Conservation (phyloP, 2,113 vertebrate genomes). For the Orientallactaga bullata region DNA sequence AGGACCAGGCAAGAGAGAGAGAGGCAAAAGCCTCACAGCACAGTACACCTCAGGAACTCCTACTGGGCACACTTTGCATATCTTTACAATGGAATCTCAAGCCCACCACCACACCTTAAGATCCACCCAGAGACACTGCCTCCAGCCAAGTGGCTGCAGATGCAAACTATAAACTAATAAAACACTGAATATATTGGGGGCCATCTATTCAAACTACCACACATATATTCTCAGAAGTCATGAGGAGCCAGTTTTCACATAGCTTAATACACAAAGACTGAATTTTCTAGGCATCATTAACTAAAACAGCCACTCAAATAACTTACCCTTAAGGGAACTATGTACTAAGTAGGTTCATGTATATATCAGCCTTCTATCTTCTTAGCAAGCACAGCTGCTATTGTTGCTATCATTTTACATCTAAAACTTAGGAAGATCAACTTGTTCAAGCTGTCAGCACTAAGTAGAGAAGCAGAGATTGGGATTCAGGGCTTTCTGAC, state of each 20-base stretch:
- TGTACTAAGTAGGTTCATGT: background rate
- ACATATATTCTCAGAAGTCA: slow-evolving; percentile 1
- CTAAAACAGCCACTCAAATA: slow-evolving; percentile 15
- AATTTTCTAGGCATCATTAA: slow-evolving; percentile 14
- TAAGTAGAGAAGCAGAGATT: background rate
- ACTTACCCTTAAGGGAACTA: slow-evolving; percentile 2
- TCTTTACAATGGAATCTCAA: too few relatives aligned
- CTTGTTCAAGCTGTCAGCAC: background rate
- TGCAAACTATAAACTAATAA: too few relatives aligned
- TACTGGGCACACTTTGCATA: too few relatives aligned
- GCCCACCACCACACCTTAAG: too few relatives aligned
- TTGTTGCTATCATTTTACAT: background rate
- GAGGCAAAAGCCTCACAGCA: too few relatives aligned
- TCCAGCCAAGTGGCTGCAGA: too few relatives aligned
- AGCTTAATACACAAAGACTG: background rate
- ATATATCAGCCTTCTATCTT: background rate
- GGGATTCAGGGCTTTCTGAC: background rate
- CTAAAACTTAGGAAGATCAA: background rate
- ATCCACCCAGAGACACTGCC: too few relatives aligned
- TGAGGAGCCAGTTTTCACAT: background rate
- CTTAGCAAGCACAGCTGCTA: background rate
- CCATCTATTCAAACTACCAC: too few relatives aligned
- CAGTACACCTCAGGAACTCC: too few relatives aligned
- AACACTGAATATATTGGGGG: too few relatives aligned
- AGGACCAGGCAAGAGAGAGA: too few relatives aligned